phyloP scores from a whole-genome alignment of 2,888 invertebrate species.

The Ctena decussata region DNA sequence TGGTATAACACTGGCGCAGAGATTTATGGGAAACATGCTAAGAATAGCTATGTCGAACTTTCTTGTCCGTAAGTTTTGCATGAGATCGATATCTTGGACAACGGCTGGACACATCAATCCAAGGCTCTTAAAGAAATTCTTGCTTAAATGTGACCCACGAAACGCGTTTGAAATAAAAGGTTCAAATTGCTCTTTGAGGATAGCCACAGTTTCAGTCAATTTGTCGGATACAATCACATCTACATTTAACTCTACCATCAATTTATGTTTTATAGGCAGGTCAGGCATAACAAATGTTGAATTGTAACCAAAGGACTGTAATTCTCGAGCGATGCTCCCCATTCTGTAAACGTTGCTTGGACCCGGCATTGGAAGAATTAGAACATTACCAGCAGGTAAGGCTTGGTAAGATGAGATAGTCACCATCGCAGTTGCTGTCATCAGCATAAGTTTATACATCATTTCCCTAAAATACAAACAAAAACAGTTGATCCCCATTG shows the following conservation, averaged over 20 bases:
- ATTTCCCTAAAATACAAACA: too few species aligned
- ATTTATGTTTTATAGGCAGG: neutral
- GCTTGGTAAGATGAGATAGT: too few species aligned
- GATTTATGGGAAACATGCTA: neutral
- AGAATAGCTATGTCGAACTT: neutral
- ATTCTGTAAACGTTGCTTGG: neutral
- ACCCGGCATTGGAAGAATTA: neutral
- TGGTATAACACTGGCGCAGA: neutral
- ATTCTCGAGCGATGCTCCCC: neutral
- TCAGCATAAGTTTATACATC: too few species aligned
- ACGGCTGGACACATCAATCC: neutral
- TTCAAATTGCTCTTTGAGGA: neutral
- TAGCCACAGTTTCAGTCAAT: neutral
- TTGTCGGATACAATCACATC: neutral
- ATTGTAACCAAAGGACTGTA: too few species aligned
- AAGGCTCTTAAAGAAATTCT: neutral
- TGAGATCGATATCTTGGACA: neutral
- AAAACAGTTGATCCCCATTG: too few species aligned
- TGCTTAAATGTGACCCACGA: neutral
- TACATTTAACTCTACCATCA: neutral
- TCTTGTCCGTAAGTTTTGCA: neutral
- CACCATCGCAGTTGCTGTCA: too few species aligned
- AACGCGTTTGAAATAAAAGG: neutral
- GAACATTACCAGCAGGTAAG: neutral
- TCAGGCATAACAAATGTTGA: neutral